Evolutionary conservation across 2,113 vertebrate genomes (phyloP).

Genomic region (Gopherus flavomarginatus): DNA sequence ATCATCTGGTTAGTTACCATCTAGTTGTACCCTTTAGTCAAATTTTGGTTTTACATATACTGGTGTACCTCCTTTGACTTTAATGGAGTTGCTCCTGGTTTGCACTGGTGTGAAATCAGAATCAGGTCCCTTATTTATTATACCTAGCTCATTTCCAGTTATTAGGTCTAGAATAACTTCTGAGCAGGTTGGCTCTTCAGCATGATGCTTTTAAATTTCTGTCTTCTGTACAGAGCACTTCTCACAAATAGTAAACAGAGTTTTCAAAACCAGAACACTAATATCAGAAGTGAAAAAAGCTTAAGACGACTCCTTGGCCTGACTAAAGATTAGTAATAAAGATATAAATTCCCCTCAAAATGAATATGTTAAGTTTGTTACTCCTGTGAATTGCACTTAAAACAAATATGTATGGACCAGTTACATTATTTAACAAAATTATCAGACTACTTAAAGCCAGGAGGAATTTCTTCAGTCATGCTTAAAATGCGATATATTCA

Average conservation of each 20-base stretch:
- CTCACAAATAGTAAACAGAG: not conserved
- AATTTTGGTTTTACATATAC: not conserved
- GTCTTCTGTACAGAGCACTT: slow-evolving; percentile 8
- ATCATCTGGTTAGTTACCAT: not conserved
- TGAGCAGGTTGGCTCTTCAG: not conserved
- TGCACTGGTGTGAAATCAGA: not conserved
- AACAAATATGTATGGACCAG: slow-evolving; percentile 17
- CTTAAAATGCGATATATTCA: not conserved
- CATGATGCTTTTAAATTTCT: not conserved
- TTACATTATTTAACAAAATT: not conserved
- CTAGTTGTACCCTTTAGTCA: not conserved
- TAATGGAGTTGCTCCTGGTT: not conserved
- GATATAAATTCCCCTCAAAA: not conserved
- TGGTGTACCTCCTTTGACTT: not conserved
- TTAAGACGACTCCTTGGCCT: slow-evolving; percentile 31
- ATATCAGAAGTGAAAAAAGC: slow-evolving; percentile 25
- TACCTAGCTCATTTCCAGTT: not conserved
- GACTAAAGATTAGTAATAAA: slow-evolving; percentile 22
- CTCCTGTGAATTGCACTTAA: not conserved
- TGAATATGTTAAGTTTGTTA: slow-evolving; percentile 6
- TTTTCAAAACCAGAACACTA: slow-evolving; percentile 13
- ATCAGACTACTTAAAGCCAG: not conserved
- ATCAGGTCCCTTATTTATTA: not conserved
- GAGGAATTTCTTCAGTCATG: not conserved
- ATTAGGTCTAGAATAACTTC: not conserved